Conservation (phyloP, 2,113 vertebrate genomes). For the Saguinus midas region DNA sequence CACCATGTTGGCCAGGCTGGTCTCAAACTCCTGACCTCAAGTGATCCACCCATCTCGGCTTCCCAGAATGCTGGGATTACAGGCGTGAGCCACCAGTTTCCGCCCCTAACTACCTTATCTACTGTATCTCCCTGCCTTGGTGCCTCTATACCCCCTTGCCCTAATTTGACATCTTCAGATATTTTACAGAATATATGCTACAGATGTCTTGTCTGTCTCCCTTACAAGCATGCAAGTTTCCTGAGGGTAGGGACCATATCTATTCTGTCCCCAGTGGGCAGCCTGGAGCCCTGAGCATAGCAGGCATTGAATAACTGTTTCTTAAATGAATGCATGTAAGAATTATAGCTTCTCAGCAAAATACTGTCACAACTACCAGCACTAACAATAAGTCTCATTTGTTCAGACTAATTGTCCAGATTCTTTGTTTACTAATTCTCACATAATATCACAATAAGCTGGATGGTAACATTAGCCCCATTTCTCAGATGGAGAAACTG, state of each 20-base stretch:
- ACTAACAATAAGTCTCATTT: neutral
- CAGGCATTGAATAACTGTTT: neutral
- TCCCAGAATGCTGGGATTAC: neutral
- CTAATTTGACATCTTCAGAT: neutral
- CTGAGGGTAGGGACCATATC: accelerated
- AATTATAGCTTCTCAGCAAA: neutral
- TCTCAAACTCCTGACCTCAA: neutral
- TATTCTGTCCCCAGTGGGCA: neutral
- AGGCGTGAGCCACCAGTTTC: neutral
- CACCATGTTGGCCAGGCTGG: neutral
- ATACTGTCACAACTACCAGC: neutral
- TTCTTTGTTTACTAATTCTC: neutral
- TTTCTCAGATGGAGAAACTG: neutral
- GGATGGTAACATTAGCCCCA: too few species aligned
- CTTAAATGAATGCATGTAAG: neutral
- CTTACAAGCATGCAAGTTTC: neutral
- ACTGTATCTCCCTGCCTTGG: too few species aligned
- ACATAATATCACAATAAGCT: neutral
- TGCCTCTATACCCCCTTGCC: neutral
- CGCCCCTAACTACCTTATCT: too few species aligned
- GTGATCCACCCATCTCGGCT: neutral
- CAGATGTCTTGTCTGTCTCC: neutral
- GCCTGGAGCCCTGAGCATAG: neutral
- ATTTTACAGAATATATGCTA: neutral
- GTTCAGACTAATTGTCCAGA: neutral